Evolutionary conservation across 2,113 vertebrate genomes (phyloP).

Genomic region (Piaya cayana): DNA sequence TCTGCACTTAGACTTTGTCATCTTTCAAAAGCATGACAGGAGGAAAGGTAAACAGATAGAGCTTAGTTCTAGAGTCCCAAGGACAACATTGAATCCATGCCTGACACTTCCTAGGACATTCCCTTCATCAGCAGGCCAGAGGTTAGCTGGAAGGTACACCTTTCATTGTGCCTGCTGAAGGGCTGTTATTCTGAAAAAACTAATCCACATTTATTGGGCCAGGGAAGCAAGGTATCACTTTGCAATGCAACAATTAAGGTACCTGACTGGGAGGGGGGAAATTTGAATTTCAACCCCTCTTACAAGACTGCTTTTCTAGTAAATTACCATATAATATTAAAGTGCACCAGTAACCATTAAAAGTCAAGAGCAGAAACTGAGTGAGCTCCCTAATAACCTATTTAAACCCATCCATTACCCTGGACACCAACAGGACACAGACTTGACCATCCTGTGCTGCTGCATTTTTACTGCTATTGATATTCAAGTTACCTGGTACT

Average conservation of each 20-base stretch:
- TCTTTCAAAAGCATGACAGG: not conserved
- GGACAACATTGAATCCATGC: not conserved
- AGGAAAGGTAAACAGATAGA: not conserved
- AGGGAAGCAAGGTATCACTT: slow-evolving; percentile 12
- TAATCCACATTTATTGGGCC: not conserved
- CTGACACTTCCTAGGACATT: not conserved
- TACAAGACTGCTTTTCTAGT: slow-evolving; percentile 14
- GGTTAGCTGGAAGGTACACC: not conserved
- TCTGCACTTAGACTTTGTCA: not conserved
- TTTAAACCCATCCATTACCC: slow-evolving; percentile 24
- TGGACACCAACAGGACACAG: not conserved
- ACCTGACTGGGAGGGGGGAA: not conserved
- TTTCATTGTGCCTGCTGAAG: not conserved
- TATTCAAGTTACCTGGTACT: slow-evolving; percentile 16
- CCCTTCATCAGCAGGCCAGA: not conserved
- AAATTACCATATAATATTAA: slow-evolving; percentile 28
- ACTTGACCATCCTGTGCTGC: slow-evolving; percentile 37
- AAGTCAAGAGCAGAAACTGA: not conserved
- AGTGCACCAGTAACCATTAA: not conserved
- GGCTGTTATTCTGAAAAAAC: slow-evolving; percentile 39
- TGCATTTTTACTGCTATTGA: slow-evolving; percentile 55
- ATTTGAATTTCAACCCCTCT: slow-evolving; percentile 32
- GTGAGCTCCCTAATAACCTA: slow-evolving; percentile 22
- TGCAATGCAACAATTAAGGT: slow-evolving; percentile 31
- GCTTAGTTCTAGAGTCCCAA: not conserved